Conservation (phyloP, 2,797 vertebrate genomes). For the Manis javanica region DNA sequence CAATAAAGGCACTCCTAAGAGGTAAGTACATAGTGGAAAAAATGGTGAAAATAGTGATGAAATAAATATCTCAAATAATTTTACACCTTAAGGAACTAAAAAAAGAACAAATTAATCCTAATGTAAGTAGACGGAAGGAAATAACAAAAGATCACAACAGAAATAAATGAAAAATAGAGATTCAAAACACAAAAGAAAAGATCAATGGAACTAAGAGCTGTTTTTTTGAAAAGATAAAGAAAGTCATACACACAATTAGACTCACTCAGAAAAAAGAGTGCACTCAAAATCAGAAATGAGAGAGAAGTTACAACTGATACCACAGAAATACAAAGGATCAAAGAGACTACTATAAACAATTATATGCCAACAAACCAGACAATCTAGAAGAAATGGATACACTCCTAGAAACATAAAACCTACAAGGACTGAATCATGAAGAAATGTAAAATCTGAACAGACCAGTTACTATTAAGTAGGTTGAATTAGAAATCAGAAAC, state of each 20-base stretch:
- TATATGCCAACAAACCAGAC: background rate
- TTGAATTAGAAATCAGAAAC: background rate
- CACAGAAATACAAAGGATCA: background rate
- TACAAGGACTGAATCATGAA: background rate
- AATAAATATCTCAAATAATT: background rate
- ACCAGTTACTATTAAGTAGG: background rate
- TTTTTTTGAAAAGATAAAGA: background rate
- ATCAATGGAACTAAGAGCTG: background rate
- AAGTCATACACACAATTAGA: background rate
- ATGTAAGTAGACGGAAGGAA: background rate
- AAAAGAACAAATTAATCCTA: background rate
- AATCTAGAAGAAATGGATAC: background rate
- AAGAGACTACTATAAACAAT: background rate
- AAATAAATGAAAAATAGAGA: background rate
- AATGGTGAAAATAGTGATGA: background rate
- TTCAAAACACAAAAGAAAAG: background rate
- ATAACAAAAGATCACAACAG: background rate
- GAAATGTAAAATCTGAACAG: background rate
- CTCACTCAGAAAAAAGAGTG: too few relatives aligned
- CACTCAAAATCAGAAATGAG: background rate
- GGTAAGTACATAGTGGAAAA: background rate
- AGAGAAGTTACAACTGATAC: background rate
- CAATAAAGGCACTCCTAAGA: background rate
- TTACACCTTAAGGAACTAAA: background rate
- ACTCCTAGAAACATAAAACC: background rate